Evolutionary conservation across 2,888 invertebrate species (phyloP).

Genomic region (Arrhopalites spinosus): DNA sequence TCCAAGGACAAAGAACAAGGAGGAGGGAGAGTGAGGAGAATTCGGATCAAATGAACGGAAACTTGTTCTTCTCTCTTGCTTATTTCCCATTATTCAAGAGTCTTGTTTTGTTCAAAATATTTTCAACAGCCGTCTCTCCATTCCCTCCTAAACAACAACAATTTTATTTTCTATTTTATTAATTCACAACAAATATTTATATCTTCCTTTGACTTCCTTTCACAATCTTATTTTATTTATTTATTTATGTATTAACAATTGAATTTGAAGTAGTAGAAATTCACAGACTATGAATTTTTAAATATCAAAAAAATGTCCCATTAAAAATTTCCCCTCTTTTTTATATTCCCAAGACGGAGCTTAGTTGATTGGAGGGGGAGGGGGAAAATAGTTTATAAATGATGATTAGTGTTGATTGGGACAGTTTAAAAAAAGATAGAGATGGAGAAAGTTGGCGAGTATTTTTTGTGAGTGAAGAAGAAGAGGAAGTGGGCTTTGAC

Average conservation of each 20-base stretch:
- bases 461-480: background rate
- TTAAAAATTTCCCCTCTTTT: background rate
- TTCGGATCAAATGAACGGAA: slow-evolving; percentile 18
- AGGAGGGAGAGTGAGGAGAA: background rate
- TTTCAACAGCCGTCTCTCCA: no score
- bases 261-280: no score
- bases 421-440: background rate
- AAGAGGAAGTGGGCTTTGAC: slow-evolving; percentile 30
- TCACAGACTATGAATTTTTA: no score
- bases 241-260: no score
- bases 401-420: background rate
- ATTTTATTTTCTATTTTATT: no score
- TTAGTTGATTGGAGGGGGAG: background rate
- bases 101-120: no score
- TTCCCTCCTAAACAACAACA: no score
- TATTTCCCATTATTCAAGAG: background rate
- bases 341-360: background rate
- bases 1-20: slow-evolving; percentile 17
- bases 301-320: no score
- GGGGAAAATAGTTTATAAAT: background rate
- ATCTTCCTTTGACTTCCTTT: no score
- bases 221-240: no score
- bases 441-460: background rate
- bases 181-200: no score
- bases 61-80: slow-evolving; percentile 14